Evolutionary conservation across 2,797 vertebrate genomes (phyloP).

Genomic region (Microctenopoma lineatum): DNA sequence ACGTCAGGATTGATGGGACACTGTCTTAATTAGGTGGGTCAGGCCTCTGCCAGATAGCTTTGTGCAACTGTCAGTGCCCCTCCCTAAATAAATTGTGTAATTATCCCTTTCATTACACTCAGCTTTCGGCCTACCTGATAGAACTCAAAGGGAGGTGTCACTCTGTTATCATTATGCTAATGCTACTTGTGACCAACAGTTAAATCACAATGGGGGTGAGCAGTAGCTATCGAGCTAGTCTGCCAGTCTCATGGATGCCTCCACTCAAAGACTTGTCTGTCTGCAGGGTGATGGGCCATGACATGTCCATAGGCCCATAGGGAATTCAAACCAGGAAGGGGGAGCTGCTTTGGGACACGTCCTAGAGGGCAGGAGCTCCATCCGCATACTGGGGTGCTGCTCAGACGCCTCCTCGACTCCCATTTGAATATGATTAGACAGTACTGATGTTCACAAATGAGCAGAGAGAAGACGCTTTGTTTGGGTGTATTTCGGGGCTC

Average conservation of each 20-base stretch:
- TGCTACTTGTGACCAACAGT: constrained; percentile 73
- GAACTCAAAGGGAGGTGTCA: constrained; percentile 83
- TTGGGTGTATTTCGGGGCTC: constrained; percentile 28
- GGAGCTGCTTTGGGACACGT: constrained; percentile 50
- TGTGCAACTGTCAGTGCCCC: constrained; percentile 75
- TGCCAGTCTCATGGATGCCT: constrained; percentile 75
- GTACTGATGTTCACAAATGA: constrained; percentile 67
- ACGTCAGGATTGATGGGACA: constrained; percentile 63
- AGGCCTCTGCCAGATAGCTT: constrained; percentile 60
- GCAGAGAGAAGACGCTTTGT: constrained; percentile 41
- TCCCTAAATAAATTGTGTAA: constrained; percentile 82
- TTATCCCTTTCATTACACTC: constrained; percentile 84
- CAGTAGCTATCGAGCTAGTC: constrained; percentile 74
- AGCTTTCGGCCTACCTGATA: constrained; percentile 79
- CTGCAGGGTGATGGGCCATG: constrained; percentile 76
- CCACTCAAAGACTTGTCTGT: constrained; percentile 69
- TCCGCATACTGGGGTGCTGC: constrained; percentile 63
- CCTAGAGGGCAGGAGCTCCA: constrained; percentile 55
- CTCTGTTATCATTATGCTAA: constrained; percentile 88
- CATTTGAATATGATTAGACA: constrained; percentile 68
- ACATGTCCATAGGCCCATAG: constrained; percentile 70
- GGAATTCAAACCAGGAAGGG: constrained; percentile 63
- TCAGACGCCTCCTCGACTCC: constrained; percentile 43
- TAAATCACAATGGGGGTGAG: constrained; percentile 78
- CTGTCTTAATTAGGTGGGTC: constrained; percentile 70